Conservation (phyloP, 2,888 invertebrate genomes). For the Macrophya alboannulata region DNA sequence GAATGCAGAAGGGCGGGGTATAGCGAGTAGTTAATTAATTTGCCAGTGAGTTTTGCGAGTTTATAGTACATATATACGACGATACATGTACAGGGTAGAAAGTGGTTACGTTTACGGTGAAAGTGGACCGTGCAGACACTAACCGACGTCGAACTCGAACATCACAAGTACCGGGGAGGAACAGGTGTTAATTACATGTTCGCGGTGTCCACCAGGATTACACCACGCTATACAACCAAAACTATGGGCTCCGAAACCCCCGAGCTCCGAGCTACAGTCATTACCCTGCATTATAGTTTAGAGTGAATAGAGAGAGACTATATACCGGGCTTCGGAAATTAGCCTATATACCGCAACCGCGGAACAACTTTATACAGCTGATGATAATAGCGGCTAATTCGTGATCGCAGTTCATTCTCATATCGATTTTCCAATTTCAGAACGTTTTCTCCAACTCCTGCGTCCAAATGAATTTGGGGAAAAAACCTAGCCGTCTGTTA, state of each 20-base stretch:
- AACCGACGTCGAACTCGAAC: conserved; percentile 38
- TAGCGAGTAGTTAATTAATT: conserved; percentile 41
- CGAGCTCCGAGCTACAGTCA: conserved; percentile 38
- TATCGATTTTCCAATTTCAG: not conserved
- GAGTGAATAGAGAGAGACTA: conserved; percentile 15
- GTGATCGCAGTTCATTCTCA: not conserved
- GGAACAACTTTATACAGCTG: not conserved
- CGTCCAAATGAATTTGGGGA: not conserved
- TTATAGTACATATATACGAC: conserved; percentile 3
- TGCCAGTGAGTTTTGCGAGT: conserved; percentile 1
- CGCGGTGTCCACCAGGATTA: conserved; percentile 79
- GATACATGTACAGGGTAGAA: conserved; percentile 26
- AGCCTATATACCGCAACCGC: not conserved
- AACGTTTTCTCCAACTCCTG: not conserved
- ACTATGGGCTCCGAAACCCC: conserved; percentile 69
- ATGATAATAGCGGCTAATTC: not conserved
- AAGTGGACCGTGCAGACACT: conserved; percentile 32
- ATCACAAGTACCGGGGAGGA: conserved; percentile 66
- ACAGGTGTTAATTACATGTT: conserved; percentile 80
- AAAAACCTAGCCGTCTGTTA: too few relatives aligned
- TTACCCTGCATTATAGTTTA: conserved; percentile 28
- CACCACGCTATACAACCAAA: conserved; percentile 76
- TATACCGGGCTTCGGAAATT: conserved; percentile 34
- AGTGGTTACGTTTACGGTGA: conserved; percentile 53
- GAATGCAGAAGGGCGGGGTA: not conserved